Evolutionary conservation across 1,140 invertebrate genomes (phyloP).

Genomic region (Rhagoletis pomonella): DNA sequence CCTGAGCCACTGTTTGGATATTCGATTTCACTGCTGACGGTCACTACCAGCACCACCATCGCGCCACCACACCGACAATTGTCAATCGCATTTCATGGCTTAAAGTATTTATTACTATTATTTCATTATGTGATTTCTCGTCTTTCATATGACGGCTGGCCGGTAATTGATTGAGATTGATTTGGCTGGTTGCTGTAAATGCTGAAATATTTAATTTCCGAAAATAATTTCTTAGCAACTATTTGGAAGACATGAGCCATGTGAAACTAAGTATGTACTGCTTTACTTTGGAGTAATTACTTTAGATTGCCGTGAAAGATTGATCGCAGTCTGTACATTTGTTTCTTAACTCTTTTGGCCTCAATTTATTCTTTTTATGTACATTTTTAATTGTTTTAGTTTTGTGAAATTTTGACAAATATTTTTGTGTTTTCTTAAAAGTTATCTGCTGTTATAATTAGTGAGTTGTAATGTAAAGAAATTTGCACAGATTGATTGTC

Average conservation of each 20-base stretch:
- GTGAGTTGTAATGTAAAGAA: not conserved
- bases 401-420: not conserved
- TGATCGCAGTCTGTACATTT: not conserved
- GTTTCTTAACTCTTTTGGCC: not conserved
- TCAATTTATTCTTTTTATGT: not conserved
- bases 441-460: not conserved
- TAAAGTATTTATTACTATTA: slow-evolving; percentile 8
- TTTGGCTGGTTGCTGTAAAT: not conserved
- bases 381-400: not conserved
- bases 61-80: not conserved
- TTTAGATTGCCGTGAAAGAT: not conserved
- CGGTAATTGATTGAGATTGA: slow-evolving; percentile 26
- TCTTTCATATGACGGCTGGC: not conserved
- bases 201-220: not conserved
- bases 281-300: slow-evolving; percentile 6
- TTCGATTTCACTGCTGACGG: not conserved
- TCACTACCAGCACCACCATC: not conserved
- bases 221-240: not conserved
- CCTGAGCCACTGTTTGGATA: not conserved
- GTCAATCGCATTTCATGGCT: not conserved
- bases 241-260: not conserved
- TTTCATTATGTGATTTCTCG: slow-evolving; percentile 21
- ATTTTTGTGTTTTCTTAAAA: not conserved
- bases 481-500: too few species aligned
- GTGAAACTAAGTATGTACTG: not conserved